Evolutionary conservation across 2,113 vertebrate species (phyloP).

Genomic region (Opisthocomus hoazin): DNA sequence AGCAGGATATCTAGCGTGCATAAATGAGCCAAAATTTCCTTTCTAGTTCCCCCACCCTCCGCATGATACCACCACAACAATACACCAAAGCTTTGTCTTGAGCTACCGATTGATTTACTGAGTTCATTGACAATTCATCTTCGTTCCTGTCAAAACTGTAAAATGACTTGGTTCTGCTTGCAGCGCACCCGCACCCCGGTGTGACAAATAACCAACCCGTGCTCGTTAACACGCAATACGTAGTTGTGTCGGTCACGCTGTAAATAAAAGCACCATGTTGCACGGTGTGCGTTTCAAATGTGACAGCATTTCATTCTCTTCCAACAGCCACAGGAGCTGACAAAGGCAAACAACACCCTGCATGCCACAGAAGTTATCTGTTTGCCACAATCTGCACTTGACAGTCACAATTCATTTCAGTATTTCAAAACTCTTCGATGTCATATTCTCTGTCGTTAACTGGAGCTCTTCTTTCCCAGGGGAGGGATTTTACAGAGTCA

Average conservation of each 20-base stretch:
- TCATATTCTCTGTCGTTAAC: fast-evolving
- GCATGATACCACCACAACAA: neutral
- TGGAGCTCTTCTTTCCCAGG: neutral
- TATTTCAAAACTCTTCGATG: neutral
- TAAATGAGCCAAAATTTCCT: neutral
- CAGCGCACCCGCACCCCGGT: fast-evolving
- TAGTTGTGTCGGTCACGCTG: fast-evolving
- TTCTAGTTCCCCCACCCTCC: neutral
- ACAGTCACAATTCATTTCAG: fast-evolving
- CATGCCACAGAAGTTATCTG: neutral
- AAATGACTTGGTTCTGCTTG: neutral
- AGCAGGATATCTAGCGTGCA: neutral
- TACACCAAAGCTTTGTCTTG: neutral
- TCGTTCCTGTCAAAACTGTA: neutral
- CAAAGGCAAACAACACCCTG: neutral
- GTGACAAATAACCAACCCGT: neutral
- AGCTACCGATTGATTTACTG: neutral
- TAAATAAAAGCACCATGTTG: neutral
- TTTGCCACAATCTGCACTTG: neutral
- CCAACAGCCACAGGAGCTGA: fast-evolving
- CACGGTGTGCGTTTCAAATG: fast-evolving
- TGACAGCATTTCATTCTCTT: neutral
- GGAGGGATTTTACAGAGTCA: neutral
- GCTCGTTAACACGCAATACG: fast-evolving
- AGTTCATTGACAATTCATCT: neutral